Base-by-base conservation (phyloP, 2,113 vertebrate genomes). In the Micronisus gabar region DNA sequence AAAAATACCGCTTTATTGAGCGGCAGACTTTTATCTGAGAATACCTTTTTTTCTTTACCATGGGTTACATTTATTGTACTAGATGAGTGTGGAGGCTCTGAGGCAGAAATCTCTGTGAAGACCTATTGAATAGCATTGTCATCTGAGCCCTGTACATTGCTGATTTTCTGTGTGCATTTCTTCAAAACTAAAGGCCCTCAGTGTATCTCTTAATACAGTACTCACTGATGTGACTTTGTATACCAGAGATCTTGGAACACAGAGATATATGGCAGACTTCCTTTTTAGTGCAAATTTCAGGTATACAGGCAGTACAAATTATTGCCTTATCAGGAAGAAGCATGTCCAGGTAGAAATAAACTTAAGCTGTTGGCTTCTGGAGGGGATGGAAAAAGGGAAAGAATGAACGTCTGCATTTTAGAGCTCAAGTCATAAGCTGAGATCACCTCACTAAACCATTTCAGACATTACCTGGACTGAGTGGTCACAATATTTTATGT, bases 261-360 rank as follows among this genome's bases (percentile, higher is more conserved):
- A 47, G 55, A 43, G 20, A 10, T 34, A 23, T 27, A 5, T 18
- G 8, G 23, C 7, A 4, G 16, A 8, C 8, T 62, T 45, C 41
- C 15, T 59, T 71, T 41, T 23, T 16, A 41, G 66, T 66, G 15
- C 23, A 48, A 3, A 3, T 47, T 71, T 47, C 6, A 14, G 40
- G 21, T 79, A 22, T 88, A 55, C 26, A 56, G 55, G 45, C 50
- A 75, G 27, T 76, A 50, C 11, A 55, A 53, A 27, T 34, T 48
- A 13, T 3, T 83, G 26, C 45, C 15, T 14, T 61, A 15, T 68
- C 17, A 36, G 48, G 43, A 81, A 27, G 47, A 71, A 32, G 5
- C 53, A 22, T 0, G 0, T 84, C 20, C 14, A 45, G 14, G 4
- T 34, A 50, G 6, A 36, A 47, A 12, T 38, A 1, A 6, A n/a